These are phyloP conservation scores for Blastobasis adustella DNA, from an alignment of 2,888 invertebrate species.

Conservation along the genomic window DNA sequence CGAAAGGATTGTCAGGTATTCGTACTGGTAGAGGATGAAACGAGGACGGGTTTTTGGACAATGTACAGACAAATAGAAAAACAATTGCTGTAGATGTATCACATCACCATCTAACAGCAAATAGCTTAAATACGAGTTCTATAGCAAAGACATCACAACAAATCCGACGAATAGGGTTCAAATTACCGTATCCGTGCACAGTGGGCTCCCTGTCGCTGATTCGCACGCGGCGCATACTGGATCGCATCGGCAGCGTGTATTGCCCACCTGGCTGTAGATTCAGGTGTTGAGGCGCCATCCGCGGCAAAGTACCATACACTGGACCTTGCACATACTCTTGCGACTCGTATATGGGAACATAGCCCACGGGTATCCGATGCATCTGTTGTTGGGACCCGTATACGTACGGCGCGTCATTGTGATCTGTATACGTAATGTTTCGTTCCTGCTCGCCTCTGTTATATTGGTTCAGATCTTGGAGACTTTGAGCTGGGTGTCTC, in stretches of 20 bases:
- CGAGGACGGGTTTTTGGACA: no score
- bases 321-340: slow-evolving; percentile 30
- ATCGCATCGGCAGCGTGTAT: slow-evolving; percentile 51
- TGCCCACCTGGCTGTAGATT: slow-evolving; percentile 21
- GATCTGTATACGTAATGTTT: slow-evolving; percentile 11
- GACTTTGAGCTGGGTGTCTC: slow-evolving; percentile 60
- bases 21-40: no score
- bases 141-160: no score
- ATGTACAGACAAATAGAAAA: no score
- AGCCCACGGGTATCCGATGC: slow-evolving; percentile 21
- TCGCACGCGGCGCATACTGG: slow-evolving; percentile 53
- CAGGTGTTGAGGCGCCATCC: slow-evolving; percentile 20
- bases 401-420: neutral
- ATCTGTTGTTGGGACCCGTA: slow-evolving; percentile 28
- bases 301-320: slow-evolving; percentile 47
- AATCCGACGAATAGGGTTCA: no score
- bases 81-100: no score
- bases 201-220: slow-evolving; percentile 57
- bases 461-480: slow-evolving; percentile 48
- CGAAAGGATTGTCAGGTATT: no score
- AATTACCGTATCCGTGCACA: slow-evolving; percentile 60
- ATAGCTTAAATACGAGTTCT: no score
- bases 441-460: slow-evolving; percentile 38
- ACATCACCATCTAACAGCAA: no score
- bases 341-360: slow-evolving; percentile 8